Base-by-base conservation (phyloP, 2,797 vertebrate species). In the Pseudomugil gertrudae region DNA sequence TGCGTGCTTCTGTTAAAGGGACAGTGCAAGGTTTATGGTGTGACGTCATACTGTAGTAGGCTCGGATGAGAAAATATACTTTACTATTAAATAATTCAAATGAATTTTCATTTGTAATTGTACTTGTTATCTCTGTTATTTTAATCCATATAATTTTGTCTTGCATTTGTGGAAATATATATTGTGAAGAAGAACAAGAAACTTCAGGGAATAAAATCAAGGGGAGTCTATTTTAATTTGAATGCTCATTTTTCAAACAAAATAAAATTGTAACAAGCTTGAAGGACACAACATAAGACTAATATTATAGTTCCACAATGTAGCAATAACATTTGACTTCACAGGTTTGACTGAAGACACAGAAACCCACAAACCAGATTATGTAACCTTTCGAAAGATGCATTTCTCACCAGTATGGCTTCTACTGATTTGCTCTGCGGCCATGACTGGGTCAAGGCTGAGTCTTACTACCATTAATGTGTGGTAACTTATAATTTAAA, bases 1-100 rank as follows among this genome's bases (percentile, higher is more conserved):
- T 90, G 88, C 3, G 89, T 89, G 85, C 1, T 75, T 32, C 1
- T 14, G 38, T 93, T 92, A 92, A 93, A 92, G 91, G 51, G 81
- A 78, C 85, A 87, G 86, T 76, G 1, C 64, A 10, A 0, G 0
- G 7, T n/a, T 21, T 55, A 21, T 13, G 9, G 45, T 1, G 32
- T 58, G 30, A 32, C 19, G 54, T 45, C 40, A 36, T 23, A 7
- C 29, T 29, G 29, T 29, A 29, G 29, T 29, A n/a, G n/a, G n/a
- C 29, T 29, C 5, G 3, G 29, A 5, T 29, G 29, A 5, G 29
- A 13, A 43, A 19, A 7, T 6, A 43, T 19, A 2, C 38, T 0
- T 19, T 19, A 19, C 19, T 43, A 43, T 43, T n/a, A n/a, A n/a
- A n/a, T 6, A n/a, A 45, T 17, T 40, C 6, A 8, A 40, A 40